Evolutionary conservation across 2,113 vertebrate species (phyloP).

Genomic region (Nibea albiflora): DNA sequence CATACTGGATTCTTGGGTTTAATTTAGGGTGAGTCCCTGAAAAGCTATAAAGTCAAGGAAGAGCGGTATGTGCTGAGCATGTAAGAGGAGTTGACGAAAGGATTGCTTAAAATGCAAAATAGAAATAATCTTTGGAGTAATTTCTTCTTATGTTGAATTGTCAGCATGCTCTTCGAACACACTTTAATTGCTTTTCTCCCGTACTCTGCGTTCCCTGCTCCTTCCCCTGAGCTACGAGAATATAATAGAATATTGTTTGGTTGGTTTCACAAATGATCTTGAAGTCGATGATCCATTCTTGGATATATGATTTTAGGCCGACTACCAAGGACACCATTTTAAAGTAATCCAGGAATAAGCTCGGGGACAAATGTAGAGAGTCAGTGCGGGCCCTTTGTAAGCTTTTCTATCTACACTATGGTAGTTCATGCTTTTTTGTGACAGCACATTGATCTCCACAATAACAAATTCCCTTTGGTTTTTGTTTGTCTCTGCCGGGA

Average conservation of each 20-base stretch:
- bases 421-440: conserved; percentile 7
- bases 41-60: conserved; percentile 24
- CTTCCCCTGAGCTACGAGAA: conserved; percentile 25
- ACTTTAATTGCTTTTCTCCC: conserved; percentile 35
- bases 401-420: not conserved
- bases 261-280: conserved; percentile 54
- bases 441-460: conserved; percentile 1
- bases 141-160: conserved; percentile 16
- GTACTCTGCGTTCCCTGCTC: conserved; percentile 26
- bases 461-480: not conserved
- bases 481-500: not conserved
- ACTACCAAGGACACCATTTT: conserved; percentile 38
- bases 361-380: conserved; percentile 18
- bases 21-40: conserved; percentile 14
- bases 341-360: conserved; percentile 33
- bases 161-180: conserved; percentile 2
- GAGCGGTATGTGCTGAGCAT: conserved; percentile 9
- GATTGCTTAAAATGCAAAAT: not conserved
- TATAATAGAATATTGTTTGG: conserved; percentile 55
- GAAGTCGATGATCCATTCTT: conserved; percentile 56
- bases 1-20: not conserved
- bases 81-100: conserved; percentile 2
- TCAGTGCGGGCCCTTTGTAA: not conserved
- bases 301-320: conserved; percentile 25
- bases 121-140: not conserved